Percentiles rank a stretch among this genome's conserved stretches.
Evolutionary conservation across 2,888 invertebrate genomes (phyloP).

Genomic region (Asteroscopus sphinx): DNA sequence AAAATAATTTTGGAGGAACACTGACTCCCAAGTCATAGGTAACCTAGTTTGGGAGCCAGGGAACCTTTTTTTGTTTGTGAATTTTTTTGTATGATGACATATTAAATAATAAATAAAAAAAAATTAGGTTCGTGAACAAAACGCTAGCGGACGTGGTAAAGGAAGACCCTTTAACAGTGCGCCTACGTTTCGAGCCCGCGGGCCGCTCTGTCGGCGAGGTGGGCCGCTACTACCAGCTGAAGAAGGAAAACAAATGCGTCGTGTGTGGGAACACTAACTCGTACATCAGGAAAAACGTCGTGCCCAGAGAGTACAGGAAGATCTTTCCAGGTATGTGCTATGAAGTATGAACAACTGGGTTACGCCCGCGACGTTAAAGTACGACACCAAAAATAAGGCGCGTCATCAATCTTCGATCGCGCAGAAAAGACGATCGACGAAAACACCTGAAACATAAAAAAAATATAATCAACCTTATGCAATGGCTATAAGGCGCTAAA

Average conservation of each 20-base stretch:
- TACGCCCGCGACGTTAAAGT: background rate
- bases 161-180: conserved; percentile 91
- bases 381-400: conserved; percentile 12
- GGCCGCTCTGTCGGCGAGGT: conserved; percentile 92
- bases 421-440: too few relatives aligned
- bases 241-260: conserved; percentile 94
- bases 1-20: too few relatives aligned
- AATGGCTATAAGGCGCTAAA: too few relatives aligned
- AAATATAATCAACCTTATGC: too few relatives aligned
- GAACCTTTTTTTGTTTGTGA: too few relatives aligned
- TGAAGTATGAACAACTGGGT: background rate
- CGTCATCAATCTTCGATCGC: too few relatives aligned
- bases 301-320: conserved; percentile 95
- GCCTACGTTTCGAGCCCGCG: conserved; percentile 94
- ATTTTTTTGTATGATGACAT: too few relatives aligned
- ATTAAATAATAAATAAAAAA: too few relatives aligned
- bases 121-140: conserved; percentile 90
- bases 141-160: conserved; percentile 80
- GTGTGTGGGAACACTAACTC: conserved; percentile 93
- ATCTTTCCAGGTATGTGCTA: conserved; percentile 91
- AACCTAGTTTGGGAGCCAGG: too few relatives aligned
- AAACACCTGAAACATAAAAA: too few relatives aligned
- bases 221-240: conserved; percentile 92
- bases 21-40: too few relatives aligned
- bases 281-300: conserved; percentile 94